Evolutionary conservation across 2,888 invertebrate species (phyloP).

Genomic region (Uropetala carovei): DNA sequence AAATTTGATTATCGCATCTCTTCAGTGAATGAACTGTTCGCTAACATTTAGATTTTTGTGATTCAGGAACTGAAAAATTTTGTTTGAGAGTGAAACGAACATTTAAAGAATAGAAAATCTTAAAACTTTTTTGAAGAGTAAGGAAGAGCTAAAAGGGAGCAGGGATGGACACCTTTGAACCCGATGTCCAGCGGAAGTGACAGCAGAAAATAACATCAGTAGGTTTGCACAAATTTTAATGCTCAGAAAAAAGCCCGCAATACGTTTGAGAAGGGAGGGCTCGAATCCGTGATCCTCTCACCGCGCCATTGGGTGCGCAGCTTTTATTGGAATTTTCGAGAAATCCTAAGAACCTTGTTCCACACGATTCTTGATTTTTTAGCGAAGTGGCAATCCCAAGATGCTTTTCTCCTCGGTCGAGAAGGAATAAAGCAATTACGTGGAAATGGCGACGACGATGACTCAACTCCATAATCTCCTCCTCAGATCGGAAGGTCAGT

Average conservation of each 20-base stretch:
- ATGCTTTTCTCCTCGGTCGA: neutral
- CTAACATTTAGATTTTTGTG: too few relatives aligned
- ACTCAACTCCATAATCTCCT: neutral
- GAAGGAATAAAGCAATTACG: neutral
- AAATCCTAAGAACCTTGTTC: neutral
- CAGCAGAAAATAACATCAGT: too few relatives aligned
- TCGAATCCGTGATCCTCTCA: neutral
- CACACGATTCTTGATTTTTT: neutral
- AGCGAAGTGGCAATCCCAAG: neutral
- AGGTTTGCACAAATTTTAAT: neutral
- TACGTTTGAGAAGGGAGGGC: neutral
- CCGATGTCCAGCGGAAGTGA: too few relatives aligned
- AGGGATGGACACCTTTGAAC: too few relatives aligned
- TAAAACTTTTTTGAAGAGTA: too few relatives aligned
- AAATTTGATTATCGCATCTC: too few relatives aligned
- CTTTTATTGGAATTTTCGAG: neutral
- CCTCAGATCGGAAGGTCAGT: conserved; percentile 1
- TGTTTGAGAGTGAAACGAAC: too few relatives aligned
- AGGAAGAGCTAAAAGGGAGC: too few relatives aligned
- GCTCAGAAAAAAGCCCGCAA: neutral
- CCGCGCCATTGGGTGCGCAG: neutral
- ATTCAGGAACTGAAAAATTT: too few relatives aligned
- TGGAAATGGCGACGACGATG: neutral
- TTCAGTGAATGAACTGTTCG: too few relatives aligned
- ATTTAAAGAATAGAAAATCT: too few relatives aligned